Evolutionary conservation across 2,888 invertebrate genomes (phyloP).

Genomic region (Xanthia icteritia): DNA sequence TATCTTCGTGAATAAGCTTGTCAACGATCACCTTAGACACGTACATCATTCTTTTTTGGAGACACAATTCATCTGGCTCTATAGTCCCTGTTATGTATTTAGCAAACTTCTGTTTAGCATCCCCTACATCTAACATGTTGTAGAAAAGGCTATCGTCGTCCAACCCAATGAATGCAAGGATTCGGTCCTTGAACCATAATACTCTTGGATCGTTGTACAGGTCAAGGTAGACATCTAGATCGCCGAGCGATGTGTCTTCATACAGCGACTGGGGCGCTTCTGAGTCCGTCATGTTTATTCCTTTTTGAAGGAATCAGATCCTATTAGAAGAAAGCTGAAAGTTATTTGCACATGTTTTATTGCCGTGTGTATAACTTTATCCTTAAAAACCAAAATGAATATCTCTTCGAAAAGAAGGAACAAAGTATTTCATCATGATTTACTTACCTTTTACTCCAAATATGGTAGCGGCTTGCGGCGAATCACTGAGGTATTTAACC

Average conservation of each 20-base stretch:
- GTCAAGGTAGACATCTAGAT: slow-evolving; percentile 67
- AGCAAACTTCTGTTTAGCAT: slow-evolving; percentile 85
- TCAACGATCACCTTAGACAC: slow-evolving; percentile 93
- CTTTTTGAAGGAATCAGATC: too few species aligned
- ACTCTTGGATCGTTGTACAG: slow-evolving; percentile 89
- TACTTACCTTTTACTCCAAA: neutral
- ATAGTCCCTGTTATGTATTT: slow-evolving; percentile 75
- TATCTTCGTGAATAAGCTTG: slow-evolving; percentile 92
- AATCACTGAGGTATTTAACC: neutral
- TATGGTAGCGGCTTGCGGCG: neutral
- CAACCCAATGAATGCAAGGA: slow-evolving; percentile 90
- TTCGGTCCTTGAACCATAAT: slow-evolving; percentile 93
- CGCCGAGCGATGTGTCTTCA: slow-evolving; percentile 32
- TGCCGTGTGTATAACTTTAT: neutral
- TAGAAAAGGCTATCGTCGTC: slow-evolving; percentile 90
- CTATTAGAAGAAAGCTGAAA: neutral
- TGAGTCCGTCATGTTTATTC: slow-evolving; percentile 20
- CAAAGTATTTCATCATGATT: neutral
- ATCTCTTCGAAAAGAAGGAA: neutral
- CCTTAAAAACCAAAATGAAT: neutral
- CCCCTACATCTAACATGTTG: slow-evolving; percentile 89
- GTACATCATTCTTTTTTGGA: slow-evolving; percentile 91
- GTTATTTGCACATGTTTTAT: neutral
- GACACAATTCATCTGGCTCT: slow-evolving; percentile 77
- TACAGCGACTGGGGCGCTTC: neutral